Evolutionary conservation across 2,888 invertebrate species (phyloP).

Genomic region (Dicyrtomina minuta): DNA sequence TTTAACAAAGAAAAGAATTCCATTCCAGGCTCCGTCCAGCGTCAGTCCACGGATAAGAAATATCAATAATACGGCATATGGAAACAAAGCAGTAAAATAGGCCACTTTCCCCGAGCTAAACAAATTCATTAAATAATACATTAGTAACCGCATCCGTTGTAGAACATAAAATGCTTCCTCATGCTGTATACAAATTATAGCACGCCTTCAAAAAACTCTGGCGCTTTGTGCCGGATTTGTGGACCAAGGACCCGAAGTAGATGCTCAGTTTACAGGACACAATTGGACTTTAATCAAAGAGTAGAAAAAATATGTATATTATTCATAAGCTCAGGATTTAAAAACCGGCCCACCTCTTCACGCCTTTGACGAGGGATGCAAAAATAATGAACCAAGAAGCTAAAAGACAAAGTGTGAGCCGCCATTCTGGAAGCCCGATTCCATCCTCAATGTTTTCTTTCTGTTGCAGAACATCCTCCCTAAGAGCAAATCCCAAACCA

Average conservation of each 20-base stretch:
- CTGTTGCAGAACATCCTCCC: constrained; percentile 62
- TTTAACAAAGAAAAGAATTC: constrained; percentile 75
- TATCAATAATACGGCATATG: constrained; percentile 74
- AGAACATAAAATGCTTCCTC: no score
- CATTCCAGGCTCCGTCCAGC: constrained; percentile 69
- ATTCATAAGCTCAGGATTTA: no score
- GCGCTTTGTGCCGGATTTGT: background rate
- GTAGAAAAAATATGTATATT: no score
- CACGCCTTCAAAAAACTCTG: no score
- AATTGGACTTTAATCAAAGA: no score
- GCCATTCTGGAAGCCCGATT: constrained; percentile 49
- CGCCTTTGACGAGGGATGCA: constrained; percentile 69
- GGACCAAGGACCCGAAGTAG: no score
- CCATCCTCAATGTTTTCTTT: constrained; percentile 57
- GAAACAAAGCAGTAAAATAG: constrained; percentile 86
- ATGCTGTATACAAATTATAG: no score
- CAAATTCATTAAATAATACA: background rate
- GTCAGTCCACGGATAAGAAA: constrained; percentile 65
- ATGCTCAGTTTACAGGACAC: no score
- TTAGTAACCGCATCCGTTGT: background rate
- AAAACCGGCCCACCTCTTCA: constrained; percentile 74
- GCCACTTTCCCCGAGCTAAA: constrained; percentile 64
- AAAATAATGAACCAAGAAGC: constrained; percentile 71
- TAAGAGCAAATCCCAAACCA: no score
- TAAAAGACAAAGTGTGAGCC: constrained; percentile 61